Conservation (phyloP, 2,888 invertebrate species). For the Cylindroiulus punctatus region DNA sequence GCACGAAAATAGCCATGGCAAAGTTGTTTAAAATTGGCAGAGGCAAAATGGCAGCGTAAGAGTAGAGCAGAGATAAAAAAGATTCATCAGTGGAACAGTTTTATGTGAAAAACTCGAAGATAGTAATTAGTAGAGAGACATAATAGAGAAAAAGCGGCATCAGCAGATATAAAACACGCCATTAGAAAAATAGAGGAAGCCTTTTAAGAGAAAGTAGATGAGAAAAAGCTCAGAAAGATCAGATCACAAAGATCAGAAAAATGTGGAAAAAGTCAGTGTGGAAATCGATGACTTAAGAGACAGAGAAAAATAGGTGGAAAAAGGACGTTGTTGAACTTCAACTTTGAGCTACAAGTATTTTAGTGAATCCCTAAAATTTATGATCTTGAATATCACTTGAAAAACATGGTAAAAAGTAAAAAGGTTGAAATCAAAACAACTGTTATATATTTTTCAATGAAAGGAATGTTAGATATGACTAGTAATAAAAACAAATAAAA, state of each 20-base stretch:
- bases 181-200: background rate
- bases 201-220: background rate
- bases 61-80: slow-evolving; percentile 32
- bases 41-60: slow-evolving; percentile 20
- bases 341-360: too few relatives aligned
- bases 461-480: too few relatives aligned
- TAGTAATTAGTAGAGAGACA: background rate
- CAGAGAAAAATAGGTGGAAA: background rate
- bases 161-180: background rate
- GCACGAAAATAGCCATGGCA: slow-evolving; percentile 29
- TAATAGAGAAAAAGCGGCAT: background rate
- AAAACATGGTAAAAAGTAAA: too few relatives aligned
- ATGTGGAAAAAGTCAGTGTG: background rate
- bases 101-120: background rate
- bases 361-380: too few relatives aligned
- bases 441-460: too few relatives aligned
- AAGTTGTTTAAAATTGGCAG: slow-evolving; percentile 27
- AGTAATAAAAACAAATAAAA: too few relatives aligned
- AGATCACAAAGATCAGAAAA: too few relatives aligned
- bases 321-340: background rate
- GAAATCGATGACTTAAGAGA: background rate
- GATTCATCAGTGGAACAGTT: background rate
- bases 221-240: too few relatives aligned
- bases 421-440: too few relatives aligned
- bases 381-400: too few relatives aligned